Evolutionary conservation across 2,113 vertebrate species (phyloP).

Genomic region (Trogon melanurus): DNA sequence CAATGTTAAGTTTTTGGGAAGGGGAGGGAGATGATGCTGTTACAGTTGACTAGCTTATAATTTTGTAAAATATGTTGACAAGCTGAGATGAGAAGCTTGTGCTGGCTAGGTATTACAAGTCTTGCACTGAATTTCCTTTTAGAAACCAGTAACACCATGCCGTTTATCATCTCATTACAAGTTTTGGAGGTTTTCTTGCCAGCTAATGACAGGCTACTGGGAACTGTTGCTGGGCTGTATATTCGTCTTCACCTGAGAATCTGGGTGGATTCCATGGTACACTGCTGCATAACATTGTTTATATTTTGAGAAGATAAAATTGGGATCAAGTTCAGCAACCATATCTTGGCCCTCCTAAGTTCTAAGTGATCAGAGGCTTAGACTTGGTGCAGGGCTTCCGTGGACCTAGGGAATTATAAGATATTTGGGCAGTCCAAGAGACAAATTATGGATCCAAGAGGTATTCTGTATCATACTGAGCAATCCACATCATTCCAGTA

Average conservation of each 20-base stretch:
- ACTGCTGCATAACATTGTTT: not conserved
- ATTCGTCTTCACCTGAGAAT: not conserved
- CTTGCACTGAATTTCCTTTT: not conserved
- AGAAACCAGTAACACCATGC: not conserved
- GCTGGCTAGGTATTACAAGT: not conserved
- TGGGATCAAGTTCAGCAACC: not conserved
- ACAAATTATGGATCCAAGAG: not conserved
- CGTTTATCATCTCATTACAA: not conserved
- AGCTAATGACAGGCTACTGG: not conserved
- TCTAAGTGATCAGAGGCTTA: not conserved
- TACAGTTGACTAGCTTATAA: not conserved
- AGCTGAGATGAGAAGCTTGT: not conserved
- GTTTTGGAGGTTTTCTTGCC: not conserved
- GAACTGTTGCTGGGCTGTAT: not conserved
- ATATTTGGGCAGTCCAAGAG: not conserved
- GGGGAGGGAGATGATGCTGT: not conserved
- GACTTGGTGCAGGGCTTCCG: rapidly evolving
- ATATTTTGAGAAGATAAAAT: not conserved
- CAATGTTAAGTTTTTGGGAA: not conserved
- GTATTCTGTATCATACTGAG: not conserved
- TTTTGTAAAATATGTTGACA: not conserved
- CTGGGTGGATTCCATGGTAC: not conserved
- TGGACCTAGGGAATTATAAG: not conserved
- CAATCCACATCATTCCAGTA: not conserved
- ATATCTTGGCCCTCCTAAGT: not conserved